Conservation (phyloP, 2,113 vertebrate species). For the Rhegmatorhina hoffmannsi region DNA sequence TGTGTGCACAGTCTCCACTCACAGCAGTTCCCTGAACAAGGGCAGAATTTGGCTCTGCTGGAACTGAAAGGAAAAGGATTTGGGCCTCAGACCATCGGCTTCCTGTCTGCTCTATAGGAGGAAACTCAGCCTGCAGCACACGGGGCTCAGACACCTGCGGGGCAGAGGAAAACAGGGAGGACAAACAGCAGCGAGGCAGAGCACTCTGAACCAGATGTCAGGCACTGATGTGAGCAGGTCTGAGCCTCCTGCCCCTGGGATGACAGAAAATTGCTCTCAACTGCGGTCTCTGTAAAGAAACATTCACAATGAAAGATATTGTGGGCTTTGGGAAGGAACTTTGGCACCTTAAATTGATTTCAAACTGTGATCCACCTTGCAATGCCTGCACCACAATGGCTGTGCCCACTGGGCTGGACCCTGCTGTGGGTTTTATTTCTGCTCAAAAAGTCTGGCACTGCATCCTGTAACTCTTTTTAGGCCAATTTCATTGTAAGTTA, state of each 20-base stretch:
- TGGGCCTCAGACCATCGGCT: neutral
- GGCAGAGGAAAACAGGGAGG: neutral
- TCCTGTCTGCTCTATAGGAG: constrained; percentile 30
- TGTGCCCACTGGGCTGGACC: neutral
- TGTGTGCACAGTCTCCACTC: neutral
- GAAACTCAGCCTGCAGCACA: neutral
- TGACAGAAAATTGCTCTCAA: neutral
- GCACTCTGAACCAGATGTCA: neutral
- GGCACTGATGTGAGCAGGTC: neutral
- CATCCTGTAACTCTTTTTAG: neutral
- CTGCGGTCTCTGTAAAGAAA: neutral
- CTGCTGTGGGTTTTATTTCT: neutral
- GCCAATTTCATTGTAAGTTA: neutral
- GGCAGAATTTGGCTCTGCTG: neutral
- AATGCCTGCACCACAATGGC: neutral
- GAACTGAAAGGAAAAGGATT: neutral
- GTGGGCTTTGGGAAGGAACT: neutral
- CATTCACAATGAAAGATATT: neutral
- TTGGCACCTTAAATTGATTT: neutral
- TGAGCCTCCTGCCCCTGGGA: neutral
- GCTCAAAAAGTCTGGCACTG: neutral
- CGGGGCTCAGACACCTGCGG: neutral
- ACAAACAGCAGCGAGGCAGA: neutral
- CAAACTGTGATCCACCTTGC: neutral
- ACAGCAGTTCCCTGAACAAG: neutral